These are phyloP conservation scores for Meloe dianella DNA, from an alignment of 2,888 invertebrate species.

Conservation along the genomic window DNA sequence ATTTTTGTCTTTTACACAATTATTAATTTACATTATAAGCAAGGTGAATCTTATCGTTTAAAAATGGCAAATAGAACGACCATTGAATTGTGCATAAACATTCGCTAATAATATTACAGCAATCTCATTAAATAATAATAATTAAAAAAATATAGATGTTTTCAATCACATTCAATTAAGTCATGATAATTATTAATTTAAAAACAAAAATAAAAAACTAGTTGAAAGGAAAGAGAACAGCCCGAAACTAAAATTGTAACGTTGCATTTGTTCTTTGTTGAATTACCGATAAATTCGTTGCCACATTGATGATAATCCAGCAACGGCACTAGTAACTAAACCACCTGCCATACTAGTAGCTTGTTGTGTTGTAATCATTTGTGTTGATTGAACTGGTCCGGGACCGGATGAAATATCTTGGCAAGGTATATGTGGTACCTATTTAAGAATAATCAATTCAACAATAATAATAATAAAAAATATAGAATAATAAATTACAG, in stretches of 20 bases:
- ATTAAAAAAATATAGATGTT: too few relatives aligned
- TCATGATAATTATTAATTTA: neutral
- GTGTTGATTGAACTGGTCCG: conserved; percentile 53
- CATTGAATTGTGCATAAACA: conserved; percentile 6
- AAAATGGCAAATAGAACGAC: neutral
- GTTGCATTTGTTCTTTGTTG: conserved; percentile 39
- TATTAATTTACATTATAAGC: too few relatives aligned
- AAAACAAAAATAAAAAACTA: neutral
- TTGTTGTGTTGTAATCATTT: conserved; percentile 54
- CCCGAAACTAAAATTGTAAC: too few relatives aligned
- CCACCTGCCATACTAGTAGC: conserved; percentile 71
- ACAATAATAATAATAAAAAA: neutral
- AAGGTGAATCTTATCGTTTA: neutral
- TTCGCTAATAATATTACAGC: neutral
- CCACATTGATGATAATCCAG: conserved; percentile 82
- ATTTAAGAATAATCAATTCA: conserved; percentile 25
- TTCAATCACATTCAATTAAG: neutral
- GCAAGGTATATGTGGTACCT: conserved; percentile 65
- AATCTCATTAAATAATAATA: neutral
- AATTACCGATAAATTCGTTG: conserved; percentile 51
- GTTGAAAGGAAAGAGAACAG: neutral
- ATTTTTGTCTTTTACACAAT: neutral
- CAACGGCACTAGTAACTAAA: conserved; percentile 81
- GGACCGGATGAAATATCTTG: conserved; percentile 59
- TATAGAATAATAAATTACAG: conserved; percentile 61